These are phyloP conservation scores for Drosophila triauraria DNA, from an alignment of 1,140 invertebrate genomes.

Conservation along the genomic window DNA sequence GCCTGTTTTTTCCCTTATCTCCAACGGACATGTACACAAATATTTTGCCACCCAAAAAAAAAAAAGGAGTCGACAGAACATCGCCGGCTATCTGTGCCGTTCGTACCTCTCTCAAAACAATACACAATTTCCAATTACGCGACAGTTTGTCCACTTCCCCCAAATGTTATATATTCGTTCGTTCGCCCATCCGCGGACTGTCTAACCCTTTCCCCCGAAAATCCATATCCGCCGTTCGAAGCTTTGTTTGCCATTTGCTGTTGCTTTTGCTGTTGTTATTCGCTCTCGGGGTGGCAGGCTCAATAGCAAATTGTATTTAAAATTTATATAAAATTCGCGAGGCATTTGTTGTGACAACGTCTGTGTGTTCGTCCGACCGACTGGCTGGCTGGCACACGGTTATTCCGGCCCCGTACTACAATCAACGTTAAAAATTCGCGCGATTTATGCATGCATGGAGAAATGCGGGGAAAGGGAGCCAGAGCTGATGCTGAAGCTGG, in stretches of 20 bases:
- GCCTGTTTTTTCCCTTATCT: background rate
- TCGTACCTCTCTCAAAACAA: conserved; percentile 51
- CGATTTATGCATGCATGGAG: conserved; percentile 79
- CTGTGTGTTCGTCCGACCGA: conserved; percentile 34
- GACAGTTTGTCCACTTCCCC: conserved; percentile 57
- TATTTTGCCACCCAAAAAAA: background rate
- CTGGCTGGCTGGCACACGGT: conserved; percentile 52
- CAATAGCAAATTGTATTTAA: conserved; percentile 82
- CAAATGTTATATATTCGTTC: conserved; percentile 4
- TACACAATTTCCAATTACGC: conserved; percentile 79
- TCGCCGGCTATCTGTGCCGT: conserved; percentile 24
- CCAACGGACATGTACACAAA: conserved; percentile 7
- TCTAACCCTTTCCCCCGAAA: conserved; percentile 24
- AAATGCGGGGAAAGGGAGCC: conserved; percentile 11
- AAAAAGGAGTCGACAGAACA: conserved; percentile 7
- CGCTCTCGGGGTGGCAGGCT: conserved; percentile 46
- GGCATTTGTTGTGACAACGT: conserved; percentile 78
- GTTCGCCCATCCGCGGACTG: conserved; percentile 15
- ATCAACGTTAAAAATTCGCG: conserved; percentile 82
- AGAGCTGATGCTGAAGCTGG: conserved; percentile 20
- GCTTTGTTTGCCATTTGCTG: conserved; percentile 24
- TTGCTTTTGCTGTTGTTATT: conserved; percentile 40
- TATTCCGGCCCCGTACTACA: conserved; percentile 68
- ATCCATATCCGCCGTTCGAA: conserved; percentile 23
- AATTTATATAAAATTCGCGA: conserved; percentile 80